Base-by-base conservation (phyloP, 2,113 vertebrate genomes). In the Callocephalon fimbriatum region DNA sequence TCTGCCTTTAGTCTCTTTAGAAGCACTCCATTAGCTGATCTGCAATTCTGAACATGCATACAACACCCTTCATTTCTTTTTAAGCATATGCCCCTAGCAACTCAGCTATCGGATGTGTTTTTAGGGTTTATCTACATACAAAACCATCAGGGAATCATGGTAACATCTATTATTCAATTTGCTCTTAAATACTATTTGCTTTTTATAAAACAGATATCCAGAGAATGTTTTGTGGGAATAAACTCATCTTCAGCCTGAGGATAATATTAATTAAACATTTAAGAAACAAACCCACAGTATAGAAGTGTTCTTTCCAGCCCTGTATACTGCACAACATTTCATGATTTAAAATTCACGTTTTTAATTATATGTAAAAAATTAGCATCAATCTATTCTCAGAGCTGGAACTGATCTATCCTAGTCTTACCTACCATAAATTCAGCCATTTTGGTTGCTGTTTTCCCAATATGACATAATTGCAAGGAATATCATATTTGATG, bases 31-130 rank as follows among this genome's bases (percentile, higher is more conserved):
- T 78, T 79, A 91, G 38, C 59, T 93, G 45, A 93, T 65, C 29
- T 76, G 88, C 66, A 75, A 87, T 94, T 76, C 94, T 68, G 71
- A 93, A 72, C 87, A 78, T 37, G 53, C 70, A 73, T 65, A 77
- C 40, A 83, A 35, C 50, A 68, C 66, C 88, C 50, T 38, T 45
- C 35, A 21, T 35, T 77, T 80, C 65, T 58, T 93, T 89, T 50
- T 65, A 72, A 89, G 68, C 42, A 45, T 27, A 58, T 35, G 71
- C 77, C 72, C 42, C 63, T 32, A 90, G 80, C 73, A 45, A 53
- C 21, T 58, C 54, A 48, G 45, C 56, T 77, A 68, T 53, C 0
- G 0, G 38, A 31, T 18, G 35, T 93, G 59, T 16, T 80, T 91
- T 93, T 67, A 70, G 32, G 80, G 56, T 71, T 92, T 50, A 73